Percentiles rank a stretch among this genome's conserved stretches.
These are phyloP conservation scores for Aporophyla lueneburgensis DNA, from an alignment of 2,888 invertebrate genomes.

Conservation along the genomic window DNA sequence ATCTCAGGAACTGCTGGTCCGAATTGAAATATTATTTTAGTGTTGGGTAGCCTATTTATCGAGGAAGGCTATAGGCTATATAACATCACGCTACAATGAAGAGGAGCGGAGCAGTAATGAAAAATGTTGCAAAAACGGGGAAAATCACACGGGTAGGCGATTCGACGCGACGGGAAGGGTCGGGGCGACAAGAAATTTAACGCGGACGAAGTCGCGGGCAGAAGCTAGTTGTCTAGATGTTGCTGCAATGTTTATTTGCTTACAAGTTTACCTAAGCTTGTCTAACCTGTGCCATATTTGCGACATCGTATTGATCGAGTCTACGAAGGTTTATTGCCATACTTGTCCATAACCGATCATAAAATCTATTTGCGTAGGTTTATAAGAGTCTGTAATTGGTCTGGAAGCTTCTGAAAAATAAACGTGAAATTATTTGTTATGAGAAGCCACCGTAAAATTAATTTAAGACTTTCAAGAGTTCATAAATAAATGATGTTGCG, in stretches of 20 bases:
- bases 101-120: too few species aligned
- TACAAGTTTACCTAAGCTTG: slow-evolving; percentile 23
- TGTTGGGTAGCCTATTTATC: too few species aligned
- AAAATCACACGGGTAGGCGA: too few species aligned
- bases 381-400: background rate
- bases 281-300: slow-evolving; percentile 41
- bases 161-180: too few species aligned
- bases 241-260: background rate
- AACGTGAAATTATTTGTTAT: slow-evolving; percentile 16
- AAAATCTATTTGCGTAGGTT: slow-evolving; percentile 49
- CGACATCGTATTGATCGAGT: slow-evolving; percentile 43
- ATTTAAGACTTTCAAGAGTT: slow-evolving; percentile 6
- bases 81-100: too few species aligned
- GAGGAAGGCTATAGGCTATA: too few species aligned
- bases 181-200: too few species aligned
- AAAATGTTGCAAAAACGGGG: too few species aligned
- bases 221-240: background rate
- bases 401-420: slow-evolving; percentile 3
- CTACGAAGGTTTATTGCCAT: slow-evolving; percentile 48
- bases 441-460: background rate
- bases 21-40: too few species aligned
- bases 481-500: slow-evolving; percentile 12
- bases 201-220: too few species aligned
- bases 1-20: too few species aligned
- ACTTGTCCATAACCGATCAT: slow-evolving; percentile 37